Conservation (phyloP, 2,113 vertebrate species). For the Felis chaus region DNA sequence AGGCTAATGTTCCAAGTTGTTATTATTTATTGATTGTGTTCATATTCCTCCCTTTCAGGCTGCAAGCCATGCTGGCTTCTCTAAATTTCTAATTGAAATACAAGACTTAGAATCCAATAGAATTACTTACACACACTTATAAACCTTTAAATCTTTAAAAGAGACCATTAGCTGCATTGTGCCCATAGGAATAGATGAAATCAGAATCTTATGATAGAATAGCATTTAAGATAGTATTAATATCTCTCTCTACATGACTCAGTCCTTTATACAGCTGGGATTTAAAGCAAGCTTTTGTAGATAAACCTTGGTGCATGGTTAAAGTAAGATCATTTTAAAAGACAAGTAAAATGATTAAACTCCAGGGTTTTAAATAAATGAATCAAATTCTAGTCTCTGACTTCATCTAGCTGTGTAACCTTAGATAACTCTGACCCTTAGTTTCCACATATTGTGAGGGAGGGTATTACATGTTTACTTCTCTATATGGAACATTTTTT, state of each 20-base stretch:
- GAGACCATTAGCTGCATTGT: not conserved
- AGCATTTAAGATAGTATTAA: not conserved
- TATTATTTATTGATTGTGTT: constrained; percentile 4
- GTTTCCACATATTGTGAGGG: not conserved
- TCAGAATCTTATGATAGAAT: not conserved
- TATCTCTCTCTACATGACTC: not conserved
- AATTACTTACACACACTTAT: not conserved
- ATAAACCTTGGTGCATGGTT: not conserved
- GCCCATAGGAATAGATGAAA: not conserved
- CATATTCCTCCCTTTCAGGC: not conserved
- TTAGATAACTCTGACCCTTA: not conserved
- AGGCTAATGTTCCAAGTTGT: constrained; percentile 3
- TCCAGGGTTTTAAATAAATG: not conserved
- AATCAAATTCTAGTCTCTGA: not conserved
- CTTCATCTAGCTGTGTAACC: not conserved
- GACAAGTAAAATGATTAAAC: not conserved
- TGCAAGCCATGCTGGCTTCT: not conserved
- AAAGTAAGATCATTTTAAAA: not conserved
- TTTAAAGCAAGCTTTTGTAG: not conserved
- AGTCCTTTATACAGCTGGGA: not conserved
- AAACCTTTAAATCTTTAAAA: not conserved
- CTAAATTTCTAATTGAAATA: constrained; percentile 24
- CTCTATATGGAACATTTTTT: not conserved
- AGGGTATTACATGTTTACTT: not conserved
- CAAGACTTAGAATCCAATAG: not conserved